Percentiles rank a stretch among this genome's conserved stretches.
Evolutionary conservation across 2,888 invertebrate genomes (phyloP).

Genomic region (Caenorhabditis auriculariae): DNA sequence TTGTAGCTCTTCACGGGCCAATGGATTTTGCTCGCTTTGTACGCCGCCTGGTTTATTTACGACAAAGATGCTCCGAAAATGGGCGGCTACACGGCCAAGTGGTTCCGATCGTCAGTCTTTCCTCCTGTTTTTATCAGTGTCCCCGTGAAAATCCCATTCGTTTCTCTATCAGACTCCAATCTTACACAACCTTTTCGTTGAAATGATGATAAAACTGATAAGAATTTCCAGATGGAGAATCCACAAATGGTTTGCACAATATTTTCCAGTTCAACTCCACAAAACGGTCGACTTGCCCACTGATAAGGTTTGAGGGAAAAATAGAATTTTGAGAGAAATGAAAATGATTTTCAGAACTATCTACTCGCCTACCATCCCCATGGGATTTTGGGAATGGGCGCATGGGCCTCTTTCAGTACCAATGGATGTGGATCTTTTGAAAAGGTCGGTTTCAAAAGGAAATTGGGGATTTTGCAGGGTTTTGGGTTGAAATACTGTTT

Average conservation of each 20-base stretch:
- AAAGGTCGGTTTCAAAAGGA: too few species aligned
- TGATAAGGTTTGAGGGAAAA: slow-evolving; percentile 9
- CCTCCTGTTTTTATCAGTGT: neutral
- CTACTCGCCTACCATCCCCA: slow-evolving; percentile 81
- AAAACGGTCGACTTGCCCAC: slow-evolving; percentile 76
- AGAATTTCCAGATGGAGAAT: slow-evolving; percentile 63
- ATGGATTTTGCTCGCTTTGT: slow-evolving; percentile 25
- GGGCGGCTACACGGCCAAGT: slow-evolving; percentile 27
- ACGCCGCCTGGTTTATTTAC: slow-evolving; percentile 30
- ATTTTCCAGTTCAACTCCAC: slow-evolving; percentile 81
- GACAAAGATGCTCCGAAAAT: slow-evolving; percentile 25
- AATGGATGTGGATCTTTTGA: slow-evolving; percentile 68
- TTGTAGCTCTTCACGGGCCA: slow-evolving; percentile 30
- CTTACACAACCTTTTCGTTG: too few species aligned
- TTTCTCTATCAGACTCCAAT: too few species aligned
- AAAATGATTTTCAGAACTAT: slow-evolving; percentile 31
- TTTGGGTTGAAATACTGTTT: too few species aligned
- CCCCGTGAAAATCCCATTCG: too few species aligned
- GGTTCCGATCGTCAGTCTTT: slow-evolving; percentile 12
- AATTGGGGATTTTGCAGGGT: too few species aligned
- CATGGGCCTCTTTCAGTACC: slow-evolving; percentile 78
- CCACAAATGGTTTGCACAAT: slow-evolving; percentile 78
- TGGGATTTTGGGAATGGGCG: slow-evolving; percentile 81
- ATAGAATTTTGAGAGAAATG: neutral
- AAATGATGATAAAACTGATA: too few species aligned